These are phyloP conservation scores for Sinocyclocheilus rhinocerous DNA, from an alignment of 2,113 vertebrate genomes.

Conservation along the genomic window DNA sequence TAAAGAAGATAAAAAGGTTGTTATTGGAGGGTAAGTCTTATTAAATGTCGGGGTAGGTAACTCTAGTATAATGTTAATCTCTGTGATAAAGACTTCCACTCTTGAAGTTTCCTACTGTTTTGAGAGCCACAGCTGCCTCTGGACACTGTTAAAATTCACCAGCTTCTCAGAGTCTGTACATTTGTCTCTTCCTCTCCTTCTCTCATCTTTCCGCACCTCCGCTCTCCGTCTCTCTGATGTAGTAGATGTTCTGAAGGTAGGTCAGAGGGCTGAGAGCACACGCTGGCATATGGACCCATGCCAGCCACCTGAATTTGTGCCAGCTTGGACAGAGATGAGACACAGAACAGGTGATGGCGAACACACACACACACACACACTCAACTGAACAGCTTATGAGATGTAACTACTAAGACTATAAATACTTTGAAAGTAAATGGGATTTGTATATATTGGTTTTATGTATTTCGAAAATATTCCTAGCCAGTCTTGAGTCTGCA, in stretches of 20 bases:
- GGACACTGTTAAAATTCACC: not conserved
- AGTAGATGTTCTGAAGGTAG: slow-evolving; percentile 40
- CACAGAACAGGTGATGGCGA: slow-evolving; percentile 45
- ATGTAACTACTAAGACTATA: not conserved
- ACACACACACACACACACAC: slow-evolving; percentile 21
- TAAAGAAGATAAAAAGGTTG: slow-evolving; percentile 9
- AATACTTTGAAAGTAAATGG: not conserved
- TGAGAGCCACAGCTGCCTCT: not conserved
- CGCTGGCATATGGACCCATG: slow-evolving; percentile 44
- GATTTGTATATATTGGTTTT: not conserved
- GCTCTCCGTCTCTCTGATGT: slow-evolving; percentile 36
- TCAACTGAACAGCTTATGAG: not conserved
- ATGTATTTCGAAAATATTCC: not conserved
- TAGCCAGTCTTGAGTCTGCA: not conserved
- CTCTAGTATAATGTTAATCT: slow-evolving; percentile 5
- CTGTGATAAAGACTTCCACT: not conserved
- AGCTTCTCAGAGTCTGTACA: slow-evolving; percentile 10
- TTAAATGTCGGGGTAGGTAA: not conserved
- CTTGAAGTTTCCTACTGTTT: not conserved
- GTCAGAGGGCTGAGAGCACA: slow-evolving; percentile 41
- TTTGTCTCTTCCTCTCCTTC: slow-evolving; percentile 27
- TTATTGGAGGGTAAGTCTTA: slow-evolving; percentile 15
- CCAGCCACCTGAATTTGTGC: slow-evolving; percentile 45
- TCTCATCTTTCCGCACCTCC: not conserved
- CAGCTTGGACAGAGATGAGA: slow-evolving; percentile 57